These are phyloP conservation scores for Beroe forskalii DNA, from an alignment of 37 sponge, comb jelly and placozoan species.

Conservation along the genomic window DNA sequence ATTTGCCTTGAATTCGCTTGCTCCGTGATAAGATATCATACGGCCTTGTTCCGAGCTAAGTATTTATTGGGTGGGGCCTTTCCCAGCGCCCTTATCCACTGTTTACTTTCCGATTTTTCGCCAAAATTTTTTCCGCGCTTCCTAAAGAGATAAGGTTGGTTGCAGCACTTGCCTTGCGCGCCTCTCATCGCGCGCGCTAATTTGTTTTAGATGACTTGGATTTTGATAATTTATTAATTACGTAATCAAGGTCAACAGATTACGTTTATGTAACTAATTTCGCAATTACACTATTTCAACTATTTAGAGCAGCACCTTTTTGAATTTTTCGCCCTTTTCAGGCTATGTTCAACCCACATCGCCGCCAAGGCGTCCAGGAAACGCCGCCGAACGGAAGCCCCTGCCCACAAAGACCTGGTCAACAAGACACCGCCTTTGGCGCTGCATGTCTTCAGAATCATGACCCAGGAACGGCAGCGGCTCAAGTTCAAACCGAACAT, in stretches of 20 bases:
- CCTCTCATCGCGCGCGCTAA: conserved; percentile 36
- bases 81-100: no score
- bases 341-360: conserved; percentile 22
- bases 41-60: no score
- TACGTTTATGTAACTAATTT: no score
- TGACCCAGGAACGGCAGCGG: conserved; percentile 48
- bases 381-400: conserved; percentile 31
- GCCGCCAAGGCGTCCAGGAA: conserved; percentile 10
- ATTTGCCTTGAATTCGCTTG: no score
- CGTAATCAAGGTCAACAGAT: no score
- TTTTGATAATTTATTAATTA: conserved; percentile 5
- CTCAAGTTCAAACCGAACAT: conserved; percentile 52
- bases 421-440: conserved; percentile 48
- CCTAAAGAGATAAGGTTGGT: conserved; percentile 11
- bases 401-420: conserved; percentile 33
- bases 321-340: no score
- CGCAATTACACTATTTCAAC: no score
- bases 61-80: no score
- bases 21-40: no score
- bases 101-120: conserved; percentile 45
- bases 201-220: conserved; percentile 57
- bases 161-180: conserved; percentile 24
- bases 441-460: conserved; percentile 31
- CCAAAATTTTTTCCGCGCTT: conserved; percentile 50
- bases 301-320: no score